A percentile compares a stretch with the other conserved stretches of the same genome.
Evolutionary conservation across 2,797 vertebrate species (phyloP).

Genomic region (Mormyrus proboscirostris): DNA sequence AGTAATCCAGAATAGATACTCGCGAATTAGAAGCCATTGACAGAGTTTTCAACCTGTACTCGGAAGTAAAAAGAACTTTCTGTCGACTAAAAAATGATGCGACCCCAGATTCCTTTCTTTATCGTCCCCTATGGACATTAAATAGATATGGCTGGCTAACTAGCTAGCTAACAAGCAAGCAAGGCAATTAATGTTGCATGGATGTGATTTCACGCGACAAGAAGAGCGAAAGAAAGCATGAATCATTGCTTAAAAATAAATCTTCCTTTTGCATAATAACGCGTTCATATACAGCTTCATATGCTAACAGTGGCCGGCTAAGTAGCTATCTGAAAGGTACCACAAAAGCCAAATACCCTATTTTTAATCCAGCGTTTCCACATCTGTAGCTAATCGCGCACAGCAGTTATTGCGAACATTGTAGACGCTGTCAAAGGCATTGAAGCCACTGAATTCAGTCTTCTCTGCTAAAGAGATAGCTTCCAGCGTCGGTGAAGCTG

Average conservation of each 20-base stretch:
- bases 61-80: slow-evolving; percentile 48
- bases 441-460: neutral
- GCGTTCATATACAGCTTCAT: neutral
- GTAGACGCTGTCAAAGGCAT: neutral
- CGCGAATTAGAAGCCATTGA: slow-evolving; percentile 70
- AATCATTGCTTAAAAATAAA: neutral
- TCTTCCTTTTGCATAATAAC: neutral
- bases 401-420: neutral
- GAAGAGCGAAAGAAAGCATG: neutral
- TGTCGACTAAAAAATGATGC: slow-evolving; percentile 6
- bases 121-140: slow-evolving; percentile 5
- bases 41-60: slow-evolving; percentile 32
- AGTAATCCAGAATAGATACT: slow-evolving; percentile 75
- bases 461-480: neutral
- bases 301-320: neutral
- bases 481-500: neutral
- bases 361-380: neutral
- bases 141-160: neutral
- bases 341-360: neutral
- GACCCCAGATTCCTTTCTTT: slow-evolving; percentile 16
- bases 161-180: neutral
- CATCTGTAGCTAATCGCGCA: neutral
- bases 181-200: neutral
- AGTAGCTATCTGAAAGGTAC: neutral
- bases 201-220: neutral